Evolutionary conservation across 2,113 vertebrate genomes (phyloP), one percentile per base, ranked within the genome.

Genomic region (Gorsachius goisagi): DNA sequence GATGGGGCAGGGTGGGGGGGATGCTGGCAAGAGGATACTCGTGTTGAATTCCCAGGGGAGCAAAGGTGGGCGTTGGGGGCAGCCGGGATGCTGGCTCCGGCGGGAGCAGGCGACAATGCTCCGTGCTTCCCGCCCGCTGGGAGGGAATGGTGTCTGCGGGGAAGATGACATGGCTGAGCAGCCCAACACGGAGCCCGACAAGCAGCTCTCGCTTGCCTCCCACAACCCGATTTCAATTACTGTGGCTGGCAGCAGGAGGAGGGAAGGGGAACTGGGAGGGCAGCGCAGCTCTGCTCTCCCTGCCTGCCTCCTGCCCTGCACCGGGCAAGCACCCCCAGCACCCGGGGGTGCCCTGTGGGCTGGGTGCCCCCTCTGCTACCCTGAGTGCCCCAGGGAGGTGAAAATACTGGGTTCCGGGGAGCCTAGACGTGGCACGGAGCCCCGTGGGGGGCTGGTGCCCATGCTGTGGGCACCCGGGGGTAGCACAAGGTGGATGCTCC

Each of bases 161-260:
- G 96, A 97, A 86, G 93, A 73, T 90, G 95, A 93, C 96, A 87
- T 86, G 93, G 96, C 96, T 94, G 94, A 97, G 97, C 97, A 97
- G 97, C 97, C 96, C 93, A 88, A 80, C 67, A 58, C 49, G 1
- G 89, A 97, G 96, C 92, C 84, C 72, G 32, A 83, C 84, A 8
- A 88, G 86, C 90, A 41, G 86, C 68, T 95, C 93, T 90, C 60
- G 4, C 80, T 85, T 23, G 11, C 88, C 90, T 90, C 95, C 84
- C 5, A 9, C 95, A 89, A 91, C 88, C 35, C 20, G 69, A 88
- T 95, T 94, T 87, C 85, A 90, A 63, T 95, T 90, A 64, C 67
- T 55, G 69, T 80, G 39, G 9, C 75, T 11, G 56, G 88, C 89
- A 93, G 82, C 15, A 6, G 85, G 88, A 2, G 41, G 49, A 83